phyloP scores from a whole-genome alignment of 2,113 vertebrate genomes.

The Hippocampus barbouri region DNA sequence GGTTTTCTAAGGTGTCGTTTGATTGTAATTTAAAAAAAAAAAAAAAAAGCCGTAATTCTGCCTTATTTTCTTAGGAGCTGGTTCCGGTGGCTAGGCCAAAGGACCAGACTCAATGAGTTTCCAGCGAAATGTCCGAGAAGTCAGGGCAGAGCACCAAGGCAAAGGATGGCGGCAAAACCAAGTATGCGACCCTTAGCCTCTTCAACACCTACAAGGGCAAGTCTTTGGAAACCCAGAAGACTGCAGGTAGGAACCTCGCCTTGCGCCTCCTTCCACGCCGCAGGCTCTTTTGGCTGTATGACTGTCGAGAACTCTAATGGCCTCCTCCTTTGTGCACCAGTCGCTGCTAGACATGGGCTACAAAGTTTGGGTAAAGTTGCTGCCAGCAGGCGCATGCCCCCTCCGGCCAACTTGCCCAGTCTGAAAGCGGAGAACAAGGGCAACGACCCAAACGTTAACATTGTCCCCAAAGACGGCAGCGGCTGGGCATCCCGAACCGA shows the following conservation, averaged over 20 bases:
- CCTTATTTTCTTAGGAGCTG: constrained; percentile 62
- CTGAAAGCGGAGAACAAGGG: constrained; percentile 99
- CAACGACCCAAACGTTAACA: constrained; percentile 98
- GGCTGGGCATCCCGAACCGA: constrained; percentile 96
- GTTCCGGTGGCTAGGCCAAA: constrained; percentile 82
- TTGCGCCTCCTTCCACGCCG: neutral
- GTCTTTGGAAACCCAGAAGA: constrained; percentile 98
- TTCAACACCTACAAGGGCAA: constrained; percentile 99
- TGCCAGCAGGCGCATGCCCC: constrained; percentile 94
- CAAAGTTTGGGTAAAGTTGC: constrained; percentile 99
- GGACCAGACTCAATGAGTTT: constrained; percentile 99
- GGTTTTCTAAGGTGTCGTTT: too few relatives aligned
- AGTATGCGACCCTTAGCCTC: constrained; percentile 99
- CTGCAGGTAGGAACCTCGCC: constrained; percentile 80
- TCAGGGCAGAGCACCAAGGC: constrained; percentile 99
- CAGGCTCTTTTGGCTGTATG: too few relatives aligned
- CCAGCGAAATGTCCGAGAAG: constrained; percentile 99
- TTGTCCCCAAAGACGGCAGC: constrained; percentile 95
- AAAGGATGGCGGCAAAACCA: constrained; percentile 99
- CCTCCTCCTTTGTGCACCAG: constrained; percentile 55
- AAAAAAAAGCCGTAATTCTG: neutral
- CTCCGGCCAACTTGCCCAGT: constrained; percentile 95
- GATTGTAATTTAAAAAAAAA: too few relatives aligned
- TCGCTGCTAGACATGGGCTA: constrained; percentile 97
- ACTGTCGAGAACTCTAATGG: neutral